Percentiles rank a stretch among this genome's conserved stretches.
These are phyloP conservation scores for Poeciliopsis presidionis DNA, from an alignment of 2,797 vertebrate species.

Conservation along the genomic window DNA sequence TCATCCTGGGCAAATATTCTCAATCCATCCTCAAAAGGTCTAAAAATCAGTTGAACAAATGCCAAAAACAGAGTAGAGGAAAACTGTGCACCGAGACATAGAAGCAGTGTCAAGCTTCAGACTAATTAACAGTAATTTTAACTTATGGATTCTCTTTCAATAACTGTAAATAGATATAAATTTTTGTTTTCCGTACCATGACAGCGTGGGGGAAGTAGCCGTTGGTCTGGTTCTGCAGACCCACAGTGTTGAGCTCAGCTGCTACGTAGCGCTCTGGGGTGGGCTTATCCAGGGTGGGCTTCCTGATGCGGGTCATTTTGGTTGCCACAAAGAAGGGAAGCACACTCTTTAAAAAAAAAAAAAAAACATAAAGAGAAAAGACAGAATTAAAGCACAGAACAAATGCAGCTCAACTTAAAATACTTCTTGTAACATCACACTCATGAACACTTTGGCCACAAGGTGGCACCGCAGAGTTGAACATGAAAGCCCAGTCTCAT, in stretches of 20 bases:
- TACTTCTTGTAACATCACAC: neutral
- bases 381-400: neutral
- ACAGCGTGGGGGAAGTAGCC: slow-evolving; percentile 90
- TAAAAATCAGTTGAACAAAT: neutral
- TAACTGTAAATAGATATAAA: neutral
- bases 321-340: slow-evolving; percentile 91
- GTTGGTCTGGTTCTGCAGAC: slow-evolving; percentile 86
- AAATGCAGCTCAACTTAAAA: neutral
- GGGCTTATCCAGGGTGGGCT: slow-evolving; percentile 86
- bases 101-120: neutral
- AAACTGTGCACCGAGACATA: neutral
- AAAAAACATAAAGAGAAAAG: neutral
- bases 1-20: neutral
- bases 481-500: slow-evolving; percentile 37
- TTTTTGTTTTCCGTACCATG: slow-evolving; percentile 78
- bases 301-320: slow-evolving; percentile 90
- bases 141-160: neutral
- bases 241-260: slow-evolving; percentile 88
- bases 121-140: neutral
- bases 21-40: neutral
- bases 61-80: neutral
- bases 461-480: slow-evolving; percentile 46
- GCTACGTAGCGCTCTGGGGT: slow-evolving; percentile 87
- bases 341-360: slow-evolving; percentile 82
- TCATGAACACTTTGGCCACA: slow-evolving; percentile 28